phyloP scores from a whole-genome alignment of 2,888 invertebrate species.

The Mythimna albipuncta region DNA sequence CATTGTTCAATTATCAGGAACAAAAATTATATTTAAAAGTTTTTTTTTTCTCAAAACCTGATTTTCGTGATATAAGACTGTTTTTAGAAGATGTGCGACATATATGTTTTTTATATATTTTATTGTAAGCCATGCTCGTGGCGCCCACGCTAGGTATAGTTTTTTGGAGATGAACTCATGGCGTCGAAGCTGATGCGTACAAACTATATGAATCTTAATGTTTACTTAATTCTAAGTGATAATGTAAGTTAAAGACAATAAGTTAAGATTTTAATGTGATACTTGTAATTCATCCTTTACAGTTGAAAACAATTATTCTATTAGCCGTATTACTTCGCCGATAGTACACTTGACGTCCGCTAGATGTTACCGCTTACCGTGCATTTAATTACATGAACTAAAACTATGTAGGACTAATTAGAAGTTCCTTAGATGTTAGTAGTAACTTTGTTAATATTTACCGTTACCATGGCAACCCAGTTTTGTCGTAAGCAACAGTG shows the following conservation, averaged over 20 bases:
- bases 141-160: background rate
- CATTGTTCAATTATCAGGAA: too few species aligned
- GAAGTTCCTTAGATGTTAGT: constrained; percentile 18
- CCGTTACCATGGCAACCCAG: background rate
- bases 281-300: constrained; percentile 14
- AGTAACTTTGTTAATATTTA: background rate
- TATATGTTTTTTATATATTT: too few species aligned
- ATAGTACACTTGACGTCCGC: constrained; percentile 10
- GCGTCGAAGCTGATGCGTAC: constrained; percentile 2
- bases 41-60: too few species aligned
- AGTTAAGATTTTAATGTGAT: constrained; percentile 32
- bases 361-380: constrained; percentile 17
- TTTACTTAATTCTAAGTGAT: constrained; percentile 8
- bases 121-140: too few species aligned
- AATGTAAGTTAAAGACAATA: constrained; percentile 10
- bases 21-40: too few species aligned
- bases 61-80: too few species aligned
- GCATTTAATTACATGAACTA: constrained; percentile 16
- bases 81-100: too few species aligned
- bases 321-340: constrained; percentile 17
- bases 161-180: background rate
- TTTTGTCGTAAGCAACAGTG: constrained; percentile 23
- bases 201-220: constrained; percentile 11
- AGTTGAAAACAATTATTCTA: constrained; percentile 9
- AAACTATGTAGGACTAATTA: constrained; percentile 7